phyloP scores from a whole-genome alignment of 2,888 invertebrate genomes.

The Silvanus unidentatus region DNA sequence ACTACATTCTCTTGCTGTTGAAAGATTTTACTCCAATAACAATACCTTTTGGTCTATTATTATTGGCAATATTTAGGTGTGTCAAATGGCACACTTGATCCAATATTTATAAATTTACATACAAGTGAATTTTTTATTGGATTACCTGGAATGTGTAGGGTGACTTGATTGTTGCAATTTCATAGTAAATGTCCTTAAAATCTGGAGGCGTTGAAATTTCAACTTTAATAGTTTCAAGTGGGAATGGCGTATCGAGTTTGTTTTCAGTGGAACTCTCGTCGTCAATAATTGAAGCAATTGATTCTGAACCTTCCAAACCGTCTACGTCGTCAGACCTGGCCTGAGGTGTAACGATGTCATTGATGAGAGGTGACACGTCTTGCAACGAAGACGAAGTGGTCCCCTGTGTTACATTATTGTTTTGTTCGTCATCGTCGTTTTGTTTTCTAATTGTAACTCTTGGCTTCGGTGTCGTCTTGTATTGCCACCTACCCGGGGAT shows the following conservation, averaged over 20 bases:
- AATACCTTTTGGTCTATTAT: too few species aligned
- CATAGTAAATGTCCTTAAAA: constrained; percentile 78
- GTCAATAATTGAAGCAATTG: constrained; percentile 55
- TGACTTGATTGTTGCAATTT: constrained; percentile 85
- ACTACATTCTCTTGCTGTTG: too few species aligned
- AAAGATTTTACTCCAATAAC: too few species aligned
- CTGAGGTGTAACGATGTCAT: constrained; percentile 52
- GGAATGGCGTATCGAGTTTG: constrained; percentile 56
- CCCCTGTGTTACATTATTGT: constrained; percentile 40
- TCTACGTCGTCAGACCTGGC: constrained; percentile 52
- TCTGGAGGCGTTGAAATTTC: constrained; percentile 85
- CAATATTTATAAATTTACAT: too few species aligned
- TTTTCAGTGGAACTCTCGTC: constrained; percentile 60
- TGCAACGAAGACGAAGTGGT: constrained; percentile 30
- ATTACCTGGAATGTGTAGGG: constrained; percentile 84
- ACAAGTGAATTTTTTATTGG: too few species aligned
- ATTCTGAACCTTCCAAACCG: constrained; percentile 70
- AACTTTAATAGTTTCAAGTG: constrained; percentile 76
- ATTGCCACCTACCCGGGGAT: constrained; percentile 83
- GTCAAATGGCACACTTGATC: too few species aligned
- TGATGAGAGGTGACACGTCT: constrained; percentile 33
- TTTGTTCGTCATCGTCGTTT: constrained; percentile 51
- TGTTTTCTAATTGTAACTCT: constrained; percentile 73
- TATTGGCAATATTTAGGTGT: not conserved
- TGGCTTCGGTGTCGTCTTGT: constrained; percentile 84